Evolutionary conservation across 2,888 invertebrate genomes (phyloP), one percentile per base, ranked within the genome.

Genomic region (Eupeodes latifasciatus): DNA sequence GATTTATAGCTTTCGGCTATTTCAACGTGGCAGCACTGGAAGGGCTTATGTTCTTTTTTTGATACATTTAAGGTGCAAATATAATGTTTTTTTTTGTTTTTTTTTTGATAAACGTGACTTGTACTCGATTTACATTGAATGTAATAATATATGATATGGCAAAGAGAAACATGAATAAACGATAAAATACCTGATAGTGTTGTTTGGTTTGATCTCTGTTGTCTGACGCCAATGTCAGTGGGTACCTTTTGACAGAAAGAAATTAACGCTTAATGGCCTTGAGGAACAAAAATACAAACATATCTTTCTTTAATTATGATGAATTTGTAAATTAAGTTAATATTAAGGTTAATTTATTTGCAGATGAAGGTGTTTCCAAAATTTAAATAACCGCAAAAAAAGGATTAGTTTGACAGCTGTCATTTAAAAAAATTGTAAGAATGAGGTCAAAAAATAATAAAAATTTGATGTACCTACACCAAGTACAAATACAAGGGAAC

Each of bases 31-130:
- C 47, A 66, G 27, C 66, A 49, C 47, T 66, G 9, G 9, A 2
- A 12, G 14, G 16, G 27, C 5, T 44, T 9, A 44, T 9, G 0
- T 9, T 47, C 4, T 47, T 47, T 4, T n/a, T 27, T 51, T 61
- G 55, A 40, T 66, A 80, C 64, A 80, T 49, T 80, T 74, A 16
- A 59, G 44, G 27, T 72, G 64, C 62, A 10, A 66, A 49, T 16
- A 16, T 16, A 16, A 69, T 64, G 19, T 11, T 59, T 27, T 53
- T 71, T 79, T 72, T 72, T 59, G 44, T 53, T 71, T 79, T 72
- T 72, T 44, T 77, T 77, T 44, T 40, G 75, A 76, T 62, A 66
- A 81, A 67, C 69, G 53, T 71, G 47, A 44, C 62, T 76, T 61
- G 69, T 27, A 53, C 47, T 62, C 59, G 34, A 75, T 14, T 67